A percentile compares a stretch with the other conserved stretches of the same genome.
Evolutionary conservation across 1,140 invertebrate genomes (phyloP).

Genomic region (Ganaspis sp.): DNA sequence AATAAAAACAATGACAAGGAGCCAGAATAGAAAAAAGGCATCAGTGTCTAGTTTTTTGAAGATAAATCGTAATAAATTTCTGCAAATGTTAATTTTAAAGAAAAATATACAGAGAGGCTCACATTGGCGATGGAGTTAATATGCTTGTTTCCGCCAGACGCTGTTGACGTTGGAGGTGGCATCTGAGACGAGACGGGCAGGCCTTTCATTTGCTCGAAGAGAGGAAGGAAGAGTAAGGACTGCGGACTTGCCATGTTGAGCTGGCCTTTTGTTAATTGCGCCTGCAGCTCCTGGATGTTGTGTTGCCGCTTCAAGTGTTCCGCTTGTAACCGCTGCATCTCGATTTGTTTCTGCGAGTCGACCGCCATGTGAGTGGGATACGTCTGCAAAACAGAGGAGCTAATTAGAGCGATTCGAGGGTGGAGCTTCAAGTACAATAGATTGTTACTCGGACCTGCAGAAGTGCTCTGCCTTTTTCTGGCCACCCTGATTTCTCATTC

Average conservation of each 20-base stretch:
- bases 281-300: conserved; percentile 79
- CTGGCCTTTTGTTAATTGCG: conserved; percentile 72
- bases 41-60: too few relatives aligned
- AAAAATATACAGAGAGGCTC: conserved; percentile 40
- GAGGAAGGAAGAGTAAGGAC: conserved; percentile 79
- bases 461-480: conserved; percentile 1
- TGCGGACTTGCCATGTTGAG: conserved; percentile 73
- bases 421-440: conserved; percentile 29
- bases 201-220: conserved; percentile 78
- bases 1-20: too few relatives aligned
- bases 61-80: too few relatives aligned
- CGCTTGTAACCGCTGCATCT: conserved; percentile 76
- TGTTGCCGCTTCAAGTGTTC: conserved; percentile 77
- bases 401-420: conserved; percentile 36
- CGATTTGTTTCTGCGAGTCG: conserved; percentile 76
- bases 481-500: neutral
- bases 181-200: conserved; percentile 67
- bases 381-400: conserved; percentile 61
- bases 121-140: conserved; percentile 75
- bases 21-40: too few relatives aligned
- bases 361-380: conserved; percentile 71
- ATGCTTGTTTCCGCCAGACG: conserved; percentile 73
- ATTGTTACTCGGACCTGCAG: conserved; percentile 12
- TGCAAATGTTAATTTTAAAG: too few relatives aligned
- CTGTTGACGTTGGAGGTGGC: conserved; percentile 70